phyloP scores from a whole-genome alignment of 2,113 vertebrate species.

The Stercorarius parasiticus region DNA sequence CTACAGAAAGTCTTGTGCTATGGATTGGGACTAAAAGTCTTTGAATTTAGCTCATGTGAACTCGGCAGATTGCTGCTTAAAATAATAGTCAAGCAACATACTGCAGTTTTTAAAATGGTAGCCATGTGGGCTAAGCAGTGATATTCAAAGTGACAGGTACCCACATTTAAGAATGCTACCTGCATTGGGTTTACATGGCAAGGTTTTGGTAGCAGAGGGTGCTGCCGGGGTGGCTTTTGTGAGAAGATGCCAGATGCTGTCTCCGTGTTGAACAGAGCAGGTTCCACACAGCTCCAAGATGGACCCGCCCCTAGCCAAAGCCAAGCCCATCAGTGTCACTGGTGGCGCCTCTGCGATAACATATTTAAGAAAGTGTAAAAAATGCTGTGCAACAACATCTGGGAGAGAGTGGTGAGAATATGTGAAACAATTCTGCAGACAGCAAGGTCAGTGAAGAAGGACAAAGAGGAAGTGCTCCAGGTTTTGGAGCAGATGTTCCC shows the following conservation, averaged over 20 bases:
- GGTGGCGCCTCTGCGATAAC: accelerated
- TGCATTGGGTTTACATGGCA: accelerated
- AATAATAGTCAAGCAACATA: background rate
- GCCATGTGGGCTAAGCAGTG: background rate
- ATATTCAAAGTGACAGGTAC: background rate
- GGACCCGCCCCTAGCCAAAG: accelerated
- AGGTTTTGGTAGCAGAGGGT: accelerated
- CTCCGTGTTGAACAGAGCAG: background rate
- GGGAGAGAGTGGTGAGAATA: background rate
- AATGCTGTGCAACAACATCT: background rate
- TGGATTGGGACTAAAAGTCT: background rate
- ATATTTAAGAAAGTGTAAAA: background rate
- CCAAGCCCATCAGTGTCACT: background rate
- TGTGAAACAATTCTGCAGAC: background rate
- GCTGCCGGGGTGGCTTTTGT: background rate
- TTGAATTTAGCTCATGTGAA: background rate
- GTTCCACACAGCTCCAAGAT: background rate
- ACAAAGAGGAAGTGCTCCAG: accelerated
- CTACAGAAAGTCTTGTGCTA: background rate
- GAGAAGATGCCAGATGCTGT: background rate
- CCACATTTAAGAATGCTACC: background rate
- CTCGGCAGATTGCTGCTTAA: background rate
- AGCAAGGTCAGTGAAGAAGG: background rate
- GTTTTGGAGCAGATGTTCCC: background rate
- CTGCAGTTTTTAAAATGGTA: background rate